phyloP scores from a whole-genome alignment of 2,888 invertebrate species.

The Volucella inflata region DNA sequence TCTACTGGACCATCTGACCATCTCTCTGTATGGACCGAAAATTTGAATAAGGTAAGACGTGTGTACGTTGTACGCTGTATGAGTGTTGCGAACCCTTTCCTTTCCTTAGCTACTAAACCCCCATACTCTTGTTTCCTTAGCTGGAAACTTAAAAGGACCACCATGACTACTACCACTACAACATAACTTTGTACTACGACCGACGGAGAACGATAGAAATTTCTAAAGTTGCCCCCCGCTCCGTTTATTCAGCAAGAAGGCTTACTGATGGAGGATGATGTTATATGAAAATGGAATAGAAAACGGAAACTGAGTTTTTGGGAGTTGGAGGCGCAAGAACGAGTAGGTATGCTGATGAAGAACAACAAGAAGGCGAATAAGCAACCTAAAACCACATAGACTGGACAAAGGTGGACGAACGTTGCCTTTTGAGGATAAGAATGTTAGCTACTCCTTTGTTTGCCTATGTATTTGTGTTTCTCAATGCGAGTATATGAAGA shows the following conservation, averaged over 20 bases:
- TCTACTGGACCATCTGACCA: slow-evolving; percentile 53
- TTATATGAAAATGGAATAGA: slow-evolving; percentile 61
- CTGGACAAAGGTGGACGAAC: slow-evolving; percentile 71
- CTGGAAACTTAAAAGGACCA: slow-evolving; percentile 62
- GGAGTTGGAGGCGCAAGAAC: background rate
- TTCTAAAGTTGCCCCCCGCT: slow-evolving; percentile 62
- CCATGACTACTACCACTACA: slow-evolving; percentile 35
- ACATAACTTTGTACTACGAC: background rate
- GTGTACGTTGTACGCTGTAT: slow-evolving; percentile 32
- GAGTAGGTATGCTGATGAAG: slow-evolving; percentile 63
- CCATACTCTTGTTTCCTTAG: slow-evolving; percentile 25
- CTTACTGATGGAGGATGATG: background rate
- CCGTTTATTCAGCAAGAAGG: too few species aligned
- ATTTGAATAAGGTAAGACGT: slow-evolving; percentile 74
- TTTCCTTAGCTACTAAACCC: slow-evolving; percentile 40
- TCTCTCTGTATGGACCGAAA: slow-evolving; percentile 65
- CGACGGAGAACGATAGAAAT: slow-evolving; percentile 56
- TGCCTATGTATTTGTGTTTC: slow-evolving; percentile 9
- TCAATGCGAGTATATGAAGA: slow-evolving; percentile 5
- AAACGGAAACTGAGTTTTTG: slow-evolving; percentile 30
- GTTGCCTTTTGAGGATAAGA: slow-evolving; percentile 63
- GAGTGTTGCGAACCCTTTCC: slow-evolving; percentile 10
- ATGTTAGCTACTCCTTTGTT: slow-evolving; percentile 27
- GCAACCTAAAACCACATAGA: slow-evolving; percentile 72
- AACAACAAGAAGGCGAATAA: slow-evolving; percentile 73